A percentile compares a stretch with the other conserved stretches of the same genome.
Conservation (phyloP, 1,140 invertebrate genomes). For the Drosophila pandora region DNA sequence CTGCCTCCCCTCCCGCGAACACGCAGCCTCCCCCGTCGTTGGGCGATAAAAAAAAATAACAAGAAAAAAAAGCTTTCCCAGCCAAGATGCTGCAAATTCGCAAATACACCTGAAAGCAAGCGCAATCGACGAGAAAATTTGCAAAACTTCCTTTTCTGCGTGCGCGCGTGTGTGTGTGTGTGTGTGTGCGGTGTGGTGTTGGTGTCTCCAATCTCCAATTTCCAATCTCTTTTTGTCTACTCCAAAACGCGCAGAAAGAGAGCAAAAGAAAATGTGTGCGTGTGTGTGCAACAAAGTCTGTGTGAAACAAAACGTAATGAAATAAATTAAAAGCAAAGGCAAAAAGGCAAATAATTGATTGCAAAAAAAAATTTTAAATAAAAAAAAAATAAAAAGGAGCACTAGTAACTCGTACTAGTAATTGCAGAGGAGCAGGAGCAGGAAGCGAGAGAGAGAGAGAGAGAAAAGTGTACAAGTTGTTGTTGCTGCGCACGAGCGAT, state of each 20-base stretch:
- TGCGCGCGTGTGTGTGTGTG: constrained; percentile 1
- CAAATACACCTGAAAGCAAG: constrained; percentile 24
- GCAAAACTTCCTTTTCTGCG: constrained; percentile 69
- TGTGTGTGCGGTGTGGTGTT: constrained; percentile 6
- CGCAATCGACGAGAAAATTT: constrained; percentile 40
- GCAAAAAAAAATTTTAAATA: constrained; percentile 32
- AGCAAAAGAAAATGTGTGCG: constrained; percentile 50
- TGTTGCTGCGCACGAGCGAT: constrained; percentile 50
- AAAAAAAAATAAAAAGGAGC: background rate
- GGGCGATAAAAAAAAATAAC: constrained; percentile 10
- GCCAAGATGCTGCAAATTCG: constrained; percentile 40
- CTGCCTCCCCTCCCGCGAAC: constrained; percentile 1
- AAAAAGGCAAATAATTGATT: constrained; percentile 62
- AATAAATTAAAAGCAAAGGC: constrained; percentile 72
- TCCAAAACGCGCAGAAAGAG: constrained; percentile 69
- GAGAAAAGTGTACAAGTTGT: constrained; percentile 60
- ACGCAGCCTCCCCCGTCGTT: constrained; percentile 18
- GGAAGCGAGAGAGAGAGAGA: constrained; percentile 11
- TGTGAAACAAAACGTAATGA: constrained; percentile 45
- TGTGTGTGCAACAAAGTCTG: constrained; percentile 15
- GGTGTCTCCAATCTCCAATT: constrained; percentile 40
- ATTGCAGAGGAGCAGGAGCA: constrained; percentile 30
- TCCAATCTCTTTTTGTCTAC: constrained; percentile 61
- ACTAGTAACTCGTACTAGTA: constrained; percentile 10
- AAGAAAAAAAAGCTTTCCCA: constrained; percentile 6